phyloP scores from a whole-genome alignment of 2,888 invertebrate species.

The Cryptus viduatorius region DNA sequence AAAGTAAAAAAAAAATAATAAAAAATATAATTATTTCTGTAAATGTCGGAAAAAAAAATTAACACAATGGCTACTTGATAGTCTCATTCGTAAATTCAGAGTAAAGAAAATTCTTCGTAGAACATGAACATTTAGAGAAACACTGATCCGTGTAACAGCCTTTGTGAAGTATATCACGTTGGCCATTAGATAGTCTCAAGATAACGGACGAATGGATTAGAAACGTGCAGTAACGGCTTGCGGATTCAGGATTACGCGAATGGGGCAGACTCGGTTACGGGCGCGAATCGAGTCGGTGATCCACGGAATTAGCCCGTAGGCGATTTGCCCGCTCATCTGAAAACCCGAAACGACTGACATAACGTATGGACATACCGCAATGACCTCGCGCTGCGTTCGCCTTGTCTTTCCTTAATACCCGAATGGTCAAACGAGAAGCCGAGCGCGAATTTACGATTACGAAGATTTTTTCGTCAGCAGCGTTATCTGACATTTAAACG shows the following conservation, averaged over 20 bases:
- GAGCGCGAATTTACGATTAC: conserved; percentile 5
- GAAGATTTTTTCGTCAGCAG: not conserved
- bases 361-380: conserved; percentile 22
- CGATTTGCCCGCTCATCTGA: conserved; percentile 23
- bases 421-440: conserved; percentile 2
- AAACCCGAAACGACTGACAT: conserved; percentile 25
- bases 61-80: not conserved
- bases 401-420: conserved; percentile 2
- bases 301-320: conserved; percentile 20
- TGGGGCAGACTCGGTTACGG: conserved; percentile 3
- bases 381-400: conserved; percentile 20
- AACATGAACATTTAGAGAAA: conserved; percentile 6
- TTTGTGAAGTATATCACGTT: conserved; percentile 1
- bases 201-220: conserved; percentile 25
- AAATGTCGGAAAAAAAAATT: not conserved
- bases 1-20: not conserved
- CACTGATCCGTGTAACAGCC: conserved; percentile 11
- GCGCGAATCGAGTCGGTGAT: conserved; percentile 25
- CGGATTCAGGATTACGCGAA: conserved; percentile 16
- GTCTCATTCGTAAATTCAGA: not conserved
- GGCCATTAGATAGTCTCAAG: conserved; percentile 22
- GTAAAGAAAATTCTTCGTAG: not conserved
- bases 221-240: conserved; percentile 25
- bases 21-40: not conserved
- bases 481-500: not conserved